A percentile compares a stretch with the other conserved stretches of the same genome.
Conservation (phyloP, 1,140 invertebrate genomes). For the Triops longicaudatus region DNA sequence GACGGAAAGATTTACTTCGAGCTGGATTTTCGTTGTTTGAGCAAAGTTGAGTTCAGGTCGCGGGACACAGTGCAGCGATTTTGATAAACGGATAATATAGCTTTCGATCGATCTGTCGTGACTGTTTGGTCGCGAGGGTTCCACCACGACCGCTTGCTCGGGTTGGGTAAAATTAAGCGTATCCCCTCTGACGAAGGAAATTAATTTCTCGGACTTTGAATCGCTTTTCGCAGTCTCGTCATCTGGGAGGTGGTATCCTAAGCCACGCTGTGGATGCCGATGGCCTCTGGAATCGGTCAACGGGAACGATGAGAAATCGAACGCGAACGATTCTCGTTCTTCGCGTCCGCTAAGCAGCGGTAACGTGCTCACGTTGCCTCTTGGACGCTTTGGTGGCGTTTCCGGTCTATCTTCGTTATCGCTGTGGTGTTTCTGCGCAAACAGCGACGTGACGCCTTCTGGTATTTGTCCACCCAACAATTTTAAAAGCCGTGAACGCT, state of each 20-base stretch:
- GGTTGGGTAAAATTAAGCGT: not conserved
- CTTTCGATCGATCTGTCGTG: not conserved
- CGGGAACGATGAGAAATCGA: not conserved
- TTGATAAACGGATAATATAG: not conserved
- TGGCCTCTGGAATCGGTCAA: not conserved
- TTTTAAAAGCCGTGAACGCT: not conserved
- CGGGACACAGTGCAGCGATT: not conserved
- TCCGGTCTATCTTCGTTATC: not conserved
- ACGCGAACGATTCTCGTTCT: slow-evolving; percentile 17
- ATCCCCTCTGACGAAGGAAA: slow-evolving; percentile 21
- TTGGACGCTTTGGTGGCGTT: not conserved
- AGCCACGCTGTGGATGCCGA: not conserved
- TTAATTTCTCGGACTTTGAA: not conserved
- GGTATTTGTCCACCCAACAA: not conserved
- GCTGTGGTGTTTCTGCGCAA: not conserved
- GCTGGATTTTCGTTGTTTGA: not conserved
- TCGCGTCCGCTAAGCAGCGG: slow-evolving; percentile 13
- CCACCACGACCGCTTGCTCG: not conserved
- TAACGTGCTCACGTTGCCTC: not conserved
- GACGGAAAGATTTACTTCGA: too few relatives aligned
- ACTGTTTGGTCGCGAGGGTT: not conserved
- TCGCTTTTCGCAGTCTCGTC: not conserved
- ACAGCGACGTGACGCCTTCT: not conserved
- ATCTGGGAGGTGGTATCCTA: slow-evolving; percentile 12
- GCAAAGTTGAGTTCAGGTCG: not conserved